These are phyloP conservation scores for Pyxicephalus adspersus DNA, from an alignment of 2,113 vertebrate genomes.

Conservation along the genomic window DNA sequence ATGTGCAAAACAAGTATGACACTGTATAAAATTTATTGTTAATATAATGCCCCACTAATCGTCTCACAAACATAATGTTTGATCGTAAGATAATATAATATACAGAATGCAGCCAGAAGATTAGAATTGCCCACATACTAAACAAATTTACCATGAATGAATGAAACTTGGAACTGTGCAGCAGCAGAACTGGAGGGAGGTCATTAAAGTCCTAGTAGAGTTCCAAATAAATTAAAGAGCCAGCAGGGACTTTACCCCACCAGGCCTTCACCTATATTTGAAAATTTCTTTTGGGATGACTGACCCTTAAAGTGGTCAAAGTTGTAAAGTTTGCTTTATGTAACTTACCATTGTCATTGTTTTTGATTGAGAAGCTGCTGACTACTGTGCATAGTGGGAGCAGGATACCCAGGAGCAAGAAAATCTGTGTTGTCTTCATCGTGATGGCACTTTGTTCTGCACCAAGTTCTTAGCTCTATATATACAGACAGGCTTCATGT, in stretches of 20 bases:
- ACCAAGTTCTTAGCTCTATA: background rate
- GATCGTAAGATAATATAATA: background rate
- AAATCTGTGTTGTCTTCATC: constrained; percentile 2
- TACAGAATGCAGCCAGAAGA: background rate
- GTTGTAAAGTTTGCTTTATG: background rate
- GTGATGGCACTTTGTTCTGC: background rate
- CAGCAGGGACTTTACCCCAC: background rate
- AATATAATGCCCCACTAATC: no score
- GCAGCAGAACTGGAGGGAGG: no score
- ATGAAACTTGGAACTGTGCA: background rate
- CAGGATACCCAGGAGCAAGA: background rate
- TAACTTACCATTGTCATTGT: background rate
- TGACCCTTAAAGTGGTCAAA: background rate
- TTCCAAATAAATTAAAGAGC: background rate
- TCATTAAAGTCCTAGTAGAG: background rate
- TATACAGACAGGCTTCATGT: background rate
- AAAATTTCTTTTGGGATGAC: background rate
- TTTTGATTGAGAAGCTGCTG: background rate
- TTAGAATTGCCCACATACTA: no score
- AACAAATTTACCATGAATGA: background rate
- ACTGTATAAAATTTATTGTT: no score
- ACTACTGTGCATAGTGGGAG: background rate
- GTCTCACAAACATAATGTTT: no score
- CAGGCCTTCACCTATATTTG: background rate
- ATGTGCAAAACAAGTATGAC: no score